Conservation (phyloP, 2,113 vertebrate genomes). For the Alces alces region DNA sequence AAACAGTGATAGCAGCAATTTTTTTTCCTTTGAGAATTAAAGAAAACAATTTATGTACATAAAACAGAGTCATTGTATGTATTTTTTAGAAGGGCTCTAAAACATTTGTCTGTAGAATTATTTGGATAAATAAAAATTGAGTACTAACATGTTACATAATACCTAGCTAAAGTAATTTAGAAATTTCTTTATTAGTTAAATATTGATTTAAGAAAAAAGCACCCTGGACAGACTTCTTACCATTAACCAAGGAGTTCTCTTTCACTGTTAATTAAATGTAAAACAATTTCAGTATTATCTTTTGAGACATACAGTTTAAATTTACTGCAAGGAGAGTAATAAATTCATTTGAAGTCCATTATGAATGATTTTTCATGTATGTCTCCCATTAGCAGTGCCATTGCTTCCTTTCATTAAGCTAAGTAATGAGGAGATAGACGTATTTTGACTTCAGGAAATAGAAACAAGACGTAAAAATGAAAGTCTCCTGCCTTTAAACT, state of each 20-base stretch:
- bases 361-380: not conserved
- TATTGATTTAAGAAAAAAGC: not conserved
- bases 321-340: not conserved
- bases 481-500: not conserved
- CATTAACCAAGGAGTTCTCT: not conserved
- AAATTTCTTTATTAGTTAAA: not conserved
- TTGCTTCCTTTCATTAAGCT: not conserved
- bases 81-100: not conserved
- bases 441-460: not conserved
- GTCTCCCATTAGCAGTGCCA: not conserved
- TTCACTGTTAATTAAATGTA: not conserved
- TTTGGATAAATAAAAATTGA: not conserved
- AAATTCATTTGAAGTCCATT: not conserved
- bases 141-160: not conserved
- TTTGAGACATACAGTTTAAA: not conserved
- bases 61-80: not conserved
- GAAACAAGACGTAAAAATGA: not conserved
- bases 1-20: not conserved
- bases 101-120: not conserved
- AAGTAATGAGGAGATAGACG: not conserved
- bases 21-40: not conserved
- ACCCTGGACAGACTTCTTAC: not conserved
- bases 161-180: not conserved
- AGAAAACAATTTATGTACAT: not conserved
- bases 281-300: constrained; percentile 16